Base-by-base conservation (phyloP, 2,888 invertebrate species). In the Ormia ochracea region DNA sequence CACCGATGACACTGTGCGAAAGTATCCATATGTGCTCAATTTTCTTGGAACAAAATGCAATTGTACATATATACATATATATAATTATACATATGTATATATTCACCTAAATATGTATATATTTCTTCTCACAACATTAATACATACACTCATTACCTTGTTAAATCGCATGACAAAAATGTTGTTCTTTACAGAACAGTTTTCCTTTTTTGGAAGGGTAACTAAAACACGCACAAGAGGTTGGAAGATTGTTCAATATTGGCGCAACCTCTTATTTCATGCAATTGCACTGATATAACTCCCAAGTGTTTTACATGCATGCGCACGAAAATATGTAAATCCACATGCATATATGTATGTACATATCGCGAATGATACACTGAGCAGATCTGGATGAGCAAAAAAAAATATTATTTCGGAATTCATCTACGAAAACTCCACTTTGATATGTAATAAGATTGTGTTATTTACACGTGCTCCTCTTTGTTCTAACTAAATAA, bases 1-100 rank as follows among this genome's bases (percentile, higher is more conserved):
- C 80, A 80, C 66, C 66, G 80, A 80, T 76, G 80, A 80, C 80
- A 76, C 76, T 76, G 36, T 80, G 80, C 63, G 80, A 80, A 80
- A 56, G 28, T 76, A 58, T 73, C 76, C 80, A 80, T 73, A 72
- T 80, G 80, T 52, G 80, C 52, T 76, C 80, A 76, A 65, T 79
- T 79, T 52, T 70, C 19, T 41, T 59, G 9, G 14, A n/a, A 72
- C 26, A 58, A 58, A 43, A 33, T 23, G 10, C 9, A 14, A 10
- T 28, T 28, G 9, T 50, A 50, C 1, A 2, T 26, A 28, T 17
- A 50, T n/a, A n/a, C n/a, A n/a, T n/a, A n/a, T n/a, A n/a, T n/a
- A n/a, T n/a, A n/a, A n/a, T n/a, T n/a, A n/a, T n/a, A n/a, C n/a
- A n/a, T n/a, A n/a, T n/a, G n/a, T n/a, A n/a, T n/a, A n/a, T n/a